phyloP scores from a whole-genome alignment of 2,113 vertebrate genomes.

The Gracilinanus agilis region DNA sequence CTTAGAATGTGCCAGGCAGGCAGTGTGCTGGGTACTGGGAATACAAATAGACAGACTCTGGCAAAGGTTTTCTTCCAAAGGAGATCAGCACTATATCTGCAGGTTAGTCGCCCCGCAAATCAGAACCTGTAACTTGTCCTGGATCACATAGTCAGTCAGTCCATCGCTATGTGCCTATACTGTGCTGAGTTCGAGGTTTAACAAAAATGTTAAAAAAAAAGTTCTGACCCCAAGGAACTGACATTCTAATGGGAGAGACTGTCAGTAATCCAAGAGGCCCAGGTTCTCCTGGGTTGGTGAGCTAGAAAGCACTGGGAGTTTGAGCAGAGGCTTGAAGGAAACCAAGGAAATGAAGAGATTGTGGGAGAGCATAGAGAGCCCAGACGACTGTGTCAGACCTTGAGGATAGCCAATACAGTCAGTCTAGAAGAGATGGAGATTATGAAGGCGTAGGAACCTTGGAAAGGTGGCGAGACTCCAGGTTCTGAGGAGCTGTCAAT shows the following conservation, averaged over 20 bases:
- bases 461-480: not conserved
- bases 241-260: not conserved
- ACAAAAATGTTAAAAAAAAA: not conserved
- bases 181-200: not conserved
- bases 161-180: too few species aligned
- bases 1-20: not conserved
- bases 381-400: not conserved
- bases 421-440: not conserved
- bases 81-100: not conserved
- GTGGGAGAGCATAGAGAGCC: not conserved
- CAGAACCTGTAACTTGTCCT: not conserved
- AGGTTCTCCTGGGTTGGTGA: not conserved
- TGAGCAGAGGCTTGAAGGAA: not conserved
- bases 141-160: not conserved
- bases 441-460: not conserved
- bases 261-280: not conserved
- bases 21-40: not conserved
- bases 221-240: not conserved
- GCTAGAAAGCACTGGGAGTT: not conserved
- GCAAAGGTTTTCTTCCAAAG: not conserved
- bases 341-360: not conserved
- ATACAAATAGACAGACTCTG: not conserved
- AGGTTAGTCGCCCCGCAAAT: not conserved
- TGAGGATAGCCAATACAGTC: not conserved
- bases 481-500: not conserved